Base-by-base conservation (phyloP, 2,113 vertebrate genomes). In the Pitta sordida region DNA sequence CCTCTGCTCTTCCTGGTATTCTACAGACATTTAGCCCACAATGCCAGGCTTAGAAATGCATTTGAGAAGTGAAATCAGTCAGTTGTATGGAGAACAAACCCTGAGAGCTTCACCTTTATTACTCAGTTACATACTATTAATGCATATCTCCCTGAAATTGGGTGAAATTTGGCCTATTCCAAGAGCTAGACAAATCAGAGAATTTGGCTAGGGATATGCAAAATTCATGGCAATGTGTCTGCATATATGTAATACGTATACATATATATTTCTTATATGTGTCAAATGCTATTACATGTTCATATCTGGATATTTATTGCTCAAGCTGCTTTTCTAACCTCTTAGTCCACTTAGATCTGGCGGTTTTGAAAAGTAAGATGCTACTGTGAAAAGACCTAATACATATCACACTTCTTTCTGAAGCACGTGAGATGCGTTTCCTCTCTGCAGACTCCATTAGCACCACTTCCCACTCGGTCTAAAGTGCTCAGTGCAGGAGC, bases 371-470 rank as follows among this genome's bases (percentile, higher is more conserved):
- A 67, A 81, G 74, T 59, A 62, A 77, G 48, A 32, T 13, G 36
- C n/a, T 88, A 30, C 70, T 55, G 76, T 92, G 87, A 75, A 89
- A 95, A 95, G 73, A 37, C 55, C 80, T 48, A 75, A 94, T 70
- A n/a, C n/a, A n/a, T n/a, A 53, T 64, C 62, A 36, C 90, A 51
- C n/a, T 60, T 90, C 87, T 52, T 39, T 65, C 77, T 69, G 63
- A 9, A 81, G 88, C 88, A 74, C 27, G 55, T 26, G 70, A 95
- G 93, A 94, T 19, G 36, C n/a, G 1, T 86, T n/a, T 91, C 74
- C 82, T 85, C 79, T 37, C 85, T 67, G 13, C 78, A 78, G 67
- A 41, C 64, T 91, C 92, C 93, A 65, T 46, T 68, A 84, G 69
- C 78, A 79, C 5, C 63, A 49, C 22, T 51, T 83, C 89, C 70